Percentiles rank a stretch among this genome's conserved stretches.
phyloP scores from a whole-genome alignment of 2,888 invertebrate genomes.

The Ophioninae sp. region DNA sequence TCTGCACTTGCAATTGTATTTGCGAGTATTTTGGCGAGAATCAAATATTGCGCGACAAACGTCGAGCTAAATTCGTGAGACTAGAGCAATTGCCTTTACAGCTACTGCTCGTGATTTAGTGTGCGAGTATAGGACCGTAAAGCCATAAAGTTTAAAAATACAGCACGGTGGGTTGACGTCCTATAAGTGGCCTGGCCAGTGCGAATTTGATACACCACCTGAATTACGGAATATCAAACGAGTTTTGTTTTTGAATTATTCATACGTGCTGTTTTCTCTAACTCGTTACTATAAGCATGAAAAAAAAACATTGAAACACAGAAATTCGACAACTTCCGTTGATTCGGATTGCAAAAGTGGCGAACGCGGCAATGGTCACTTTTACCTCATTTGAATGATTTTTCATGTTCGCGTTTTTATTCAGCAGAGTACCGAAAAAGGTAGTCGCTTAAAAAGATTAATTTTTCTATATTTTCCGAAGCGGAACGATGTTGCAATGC shows the following conservation, averaged over 20 bases:
- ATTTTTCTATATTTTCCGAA: not conserved
- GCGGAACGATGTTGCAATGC: not conserved
- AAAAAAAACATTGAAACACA: not conserved
- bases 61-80: conserved; percentile 14
- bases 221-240: conserved; percentile 17
- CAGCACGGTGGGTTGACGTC: conserved; percentile 47
- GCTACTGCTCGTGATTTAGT: conserved; percentile 29
- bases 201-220: conserved; percentile 2
- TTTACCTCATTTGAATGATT: no score
- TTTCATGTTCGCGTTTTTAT: not conserved
- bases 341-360: no score
- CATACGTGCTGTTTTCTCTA: not conserved
- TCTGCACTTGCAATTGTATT: conserved; percentile 23
- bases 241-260: not conserved
- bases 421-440: not conserved
- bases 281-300: not conserved
- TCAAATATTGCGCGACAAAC: conserved; percentile 35
- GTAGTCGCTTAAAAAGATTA: not conserved
- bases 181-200: conserved; percentile 40
- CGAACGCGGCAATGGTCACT: no score
- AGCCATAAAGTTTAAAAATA: conserved; percentile 54
- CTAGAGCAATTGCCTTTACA: conserved; percentile 9
- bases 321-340: no score
- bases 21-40: conserved; percentile 45
- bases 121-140: conserved; percentile 7